Base-by-base conservation (phyloP, 2,888 invertebrate species). In the Erpobdella octoculata region DNA sequence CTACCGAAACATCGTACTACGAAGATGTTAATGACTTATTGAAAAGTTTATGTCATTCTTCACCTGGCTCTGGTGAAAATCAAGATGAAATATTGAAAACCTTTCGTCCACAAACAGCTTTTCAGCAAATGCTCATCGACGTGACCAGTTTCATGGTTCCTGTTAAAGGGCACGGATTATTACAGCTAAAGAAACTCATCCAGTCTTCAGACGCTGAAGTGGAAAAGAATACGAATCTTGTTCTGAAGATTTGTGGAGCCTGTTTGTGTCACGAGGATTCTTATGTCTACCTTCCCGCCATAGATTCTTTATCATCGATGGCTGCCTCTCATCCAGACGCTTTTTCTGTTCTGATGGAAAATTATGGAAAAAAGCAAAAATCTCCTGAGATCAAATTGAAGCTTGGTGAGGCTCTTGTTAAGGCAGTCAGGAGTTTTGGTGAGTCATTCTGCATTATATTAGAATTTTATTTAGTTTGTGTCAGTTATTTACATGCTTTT, bases 111-210 rank as follows among this genome's bases (percentile, higher is more conserved):
- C 21, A 28, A 53, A 31, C 64, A 28, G 37, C 46, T 6, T 37
- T 46, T 8, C 33, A 31, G 12, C 38, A 71, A n/a, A 66, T 33
- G 62, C 80, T 91, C 71, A 82, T 86, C 68, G 88, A 91, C 81
- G 84, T 89, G 28, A 87, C 87, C 78, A 89, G 91, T 84, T 86
- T 88, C 35, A 80, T 90, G 72, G 81, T 92, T 64, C 92, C 92
- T n/a, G 88, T 90, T 0, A 86, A 89, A 80, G 92, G 90, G 15
- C 92, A 92, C 83, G 92, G 89, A 8, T 84, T 92, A 46, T 87
- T 91, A 76, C 84, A 87, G 66, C 82, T 93, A 21, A 87, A 88
- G 21, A 89, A 88, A 83, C 84, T 92, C n/a, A 85, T 92, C 67
- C 87, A 89, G 78, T 82, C 82, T 25, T 86, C 85, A 75, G 89